Percentiles rank a stretch among this genome's conserved stretches.
Conservation (phyloP, 2,113 vertebrate species). For the Phrynosoma blainvillii region DNA sequence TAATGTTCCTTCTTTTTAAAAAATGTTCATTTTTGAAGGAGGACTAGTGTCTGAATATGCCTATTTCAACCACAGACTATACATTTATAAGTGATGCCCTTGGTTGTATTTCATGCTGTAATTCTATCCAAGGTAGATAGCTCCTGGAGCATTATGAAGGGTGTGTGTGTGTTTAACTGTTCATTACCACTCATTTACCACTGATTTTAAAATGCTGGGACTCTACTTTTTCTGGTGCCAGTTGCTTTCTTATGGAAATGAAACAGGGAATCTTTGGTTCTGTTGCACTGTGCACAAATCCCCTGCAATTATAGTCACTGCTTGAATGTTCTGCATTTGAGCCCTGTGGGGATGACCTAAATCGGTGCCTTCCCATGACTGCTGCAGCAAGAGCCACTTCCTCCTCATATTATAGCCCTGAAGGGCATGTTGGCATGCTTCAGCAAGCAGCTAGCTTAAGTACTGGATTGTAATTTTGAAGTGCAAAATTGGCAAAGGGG, state of each 20-base stretch:
- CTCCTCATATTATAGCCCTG: background rate
- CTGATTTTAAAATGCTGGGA: background rate
- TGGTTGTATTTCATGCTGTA: too few relatives aligned
- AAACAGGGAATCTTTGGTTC: background rate
- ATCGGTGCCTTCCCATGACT: background rate
- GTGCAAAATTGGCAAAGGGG: too few relatives aligned
- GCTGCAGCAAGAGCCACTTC: background rate
- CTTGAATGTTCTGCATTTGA: rapidly evolving
- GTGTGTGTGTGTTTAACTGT: background rate
- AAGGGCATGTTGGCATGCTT: background rate
- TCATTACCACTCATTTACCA: background rate
- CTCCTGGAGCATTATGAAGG: background rate
- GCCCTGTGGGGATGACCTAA: constrained; percentile 36
- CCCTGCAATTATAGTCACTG: rapidly evolving
- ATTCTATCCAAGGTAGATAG: background rate
- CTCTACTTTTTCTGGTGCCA: background rate
- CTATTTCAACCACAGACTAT: background rate
- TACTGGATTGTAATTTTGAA: background rate
- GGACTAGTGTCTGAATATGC: too few relatives aligned
- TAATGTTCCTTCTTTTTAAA: too few relatives aligned
- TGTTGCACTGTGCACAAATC: rapidly evolving
- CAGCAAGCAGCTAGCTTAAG: background rate
- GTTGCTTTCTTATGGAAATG: background rate
- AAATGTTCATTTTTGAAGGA: too few relatives aligned
- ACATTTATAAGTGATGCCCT: background rate